Base-by-base conservation (phyloP, 1,140 invertebrate genomes). In the Calycopis cecrops region DNA sequence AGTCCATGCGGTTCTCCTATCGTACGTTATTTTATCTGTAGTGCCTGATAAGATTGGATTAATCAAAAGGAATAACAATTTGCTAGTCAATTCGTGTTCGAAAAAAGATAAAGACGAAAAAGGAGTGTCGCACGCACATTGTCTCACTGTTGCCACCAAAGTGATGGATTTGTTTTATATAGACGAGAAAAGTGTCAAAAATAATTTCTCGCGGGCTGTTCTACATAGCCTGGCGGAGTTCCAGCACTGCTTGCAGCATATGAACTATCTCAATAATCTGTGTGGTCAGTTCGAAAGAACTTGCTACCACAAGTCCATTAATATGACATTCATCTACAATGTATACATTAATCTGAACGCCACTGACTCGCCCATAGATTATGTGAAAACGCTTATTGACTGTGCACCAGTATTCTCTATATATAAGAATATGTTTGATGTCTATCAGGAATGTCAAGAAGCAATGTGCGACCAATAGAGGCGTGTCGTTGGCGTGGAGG, bases 211-310 rank as follows among this genome's bases (percentile, higher is more conserved):
- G 40, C 48, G 55, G 21, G n/a, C 35, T 8, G 33, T 60, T 4
- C 47, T 72, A n/a, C 67, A 69, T 9, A 54, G 35, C n/a, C 55
- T 72, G 1, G 55, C 62, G 0, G 69, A 69, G 51, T 69, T 69
- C 17, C 59, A 63, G 44, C 69, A 72, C 53, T 69, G 69, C 40
- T 55, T 72, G 54, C 64, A 72, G 38, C 62, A 67, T 48, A 63
- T 72, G 54, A 72, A 72, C 55, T 67, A 65, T 53, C 56, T 72
- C 12, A 72, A 72, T 35, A 65, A 55, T 33, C n/a, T 72, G 4
- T 67, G 64, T 37, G 69, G 63, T 3, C 52, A 63, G 17, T 48
- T 17, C 53, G 40, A 61, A 8, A 44, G 54, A 34, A 64, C 62
- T 6, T 49, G 47, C 0, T 72, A 63, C 48, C 49, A 65, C 47